Conservation (phyloP, 2,113 vertebrate genomes). For the Anhinga anhinga region DNA sequence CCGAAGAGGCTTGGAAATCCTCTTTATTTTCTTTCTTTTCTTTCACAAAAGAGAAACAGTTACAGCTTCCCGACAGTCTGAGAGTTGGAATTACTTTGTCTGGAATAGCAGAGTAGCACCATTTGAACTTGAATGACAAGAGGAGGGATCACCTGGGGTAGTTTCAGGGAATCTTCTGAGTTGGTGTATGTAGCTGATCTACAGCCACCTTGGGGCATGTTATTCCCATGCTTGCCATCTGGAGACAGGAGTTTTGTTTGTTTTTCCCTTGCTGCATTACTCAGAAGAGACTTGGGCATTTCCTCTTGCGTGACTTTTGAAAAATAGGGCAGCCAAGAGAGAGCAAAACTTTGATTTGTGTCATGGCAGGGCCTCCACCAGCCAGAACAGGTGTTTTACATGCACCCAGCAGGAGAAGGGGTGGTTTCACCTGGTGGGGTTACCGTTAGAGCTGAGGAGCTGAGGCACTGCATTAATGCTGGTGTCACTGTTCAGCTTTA, state of each 20-base stretch:
- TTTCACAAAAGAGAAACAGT: not conserved
- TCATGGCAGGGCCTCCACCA: not conserved
- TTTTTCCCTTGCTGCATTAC: not conserved
- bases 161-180: not conserved
- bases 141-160: not conserved
- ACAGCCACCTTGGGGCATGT: not conserved
- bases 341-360: not conserved
- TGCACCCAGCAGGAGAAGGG: not conserved
- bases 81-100: not conserved
- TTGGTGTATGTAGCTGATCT: not conserved
- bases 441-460: not conserved
- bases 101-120: not conserved
- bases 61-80: not conserved
- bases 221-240: not conserved
- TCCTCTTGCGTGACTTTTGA: not conserved
- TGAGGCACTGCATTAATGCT: not conserved
- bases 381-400: not conserved
- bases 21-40: no score
- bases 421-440: not conserved
- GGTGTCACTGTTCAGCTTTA: not conserved
- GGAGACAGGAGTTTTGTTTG: not conserved
- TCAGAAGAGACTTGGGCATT: not conserved
- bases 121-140: not conserved
- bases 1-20: not conserved
- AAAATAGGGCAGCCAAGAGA: not conserved